Evolutionary conservation across 2,888 invertebrate genomes (phyloP), one percentile per base, ranked within the genome.

Genomic region (Hymenopus coronatus): DNA sequence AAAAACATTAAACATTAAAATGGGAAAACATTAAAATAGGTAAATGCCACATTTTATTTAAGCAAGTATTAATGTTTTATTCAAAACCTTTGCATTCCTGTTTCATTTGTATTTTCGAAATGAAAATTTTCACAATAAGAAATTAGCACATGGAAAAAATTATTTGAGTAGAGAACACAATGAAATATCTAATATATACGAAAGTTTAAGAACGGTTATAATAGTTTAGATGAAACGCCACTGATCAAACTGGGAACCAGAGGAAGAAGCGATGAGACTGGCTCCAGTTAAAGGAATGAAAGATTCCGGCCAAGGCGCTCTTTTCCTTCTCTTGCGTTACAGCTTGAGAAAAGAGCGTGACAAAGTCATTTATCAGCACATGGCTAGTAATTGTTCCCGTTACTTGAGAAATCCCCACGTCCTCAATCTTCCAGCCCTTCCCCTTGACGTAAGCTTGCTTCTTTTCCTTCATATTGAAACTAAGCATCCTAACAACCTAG

Each of bases 351-450:
- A 85, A 33, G 70, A 88, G 70, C 81, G 84, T 88, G 84, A 88
- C 88, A n/a, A 70, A 85, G 88, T 88, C 88, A 88, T 88, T 88
- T 84, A 88, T 88, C 88, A 88, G 84, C 27, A 88, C 84, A 84
- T 84, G 81, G 84, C 85, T 84, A 84, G 88, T 88, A 88, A 88
- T 88, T 88, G 88, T 88, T 84, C 88, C 70, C 46, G 81, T 83
- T 88, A 83, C 83, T 70, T 70, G 54, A 70, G 54, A 70, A 70
- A 70, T 70, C 54, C 20, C 54, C 54, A 70, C 54, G 54, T 70
- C 54, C 54, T 70, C 54, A 70, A 70, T 70, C 54, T 70, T 70
- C 54, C 54, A 70, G 54, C 40, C 12, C 40, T 40, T 40, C 40
- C 20, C 54, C 54, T 40, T 70, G 54, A 70, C 54, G 20, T 25